Evolutionary conservation across 2,797 vertebrate genomes (phyloP).

Genomic region (Sylvia borin): DNA sequence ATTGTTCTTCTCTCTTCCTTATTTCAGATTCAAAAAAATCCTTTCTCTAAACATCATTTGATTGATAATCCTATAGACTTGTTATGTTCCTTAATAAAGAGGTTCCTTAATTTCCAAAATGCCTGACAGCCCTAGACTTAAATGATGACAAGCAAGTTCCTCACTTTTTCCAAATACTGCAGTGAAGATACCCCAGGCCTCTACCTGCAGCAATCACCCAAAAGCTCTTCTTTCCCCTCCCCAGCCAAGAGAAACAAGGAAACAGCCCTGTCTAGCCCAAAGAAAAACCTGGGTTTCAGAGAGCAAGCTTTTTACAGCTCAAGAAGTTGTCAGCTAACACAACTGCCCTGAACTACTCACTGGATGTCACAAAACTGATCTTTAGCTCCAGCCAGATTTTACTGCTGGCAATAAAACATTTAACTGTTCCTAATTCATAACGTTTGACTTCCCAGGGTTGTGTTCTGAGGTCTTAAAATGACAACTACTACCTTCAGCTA

Average conservation of each 20-base stretch:
- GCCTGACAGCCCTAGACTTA: background rate
- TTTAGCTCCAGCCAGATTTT: background rate
- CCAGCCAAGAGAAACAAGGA: background rate
- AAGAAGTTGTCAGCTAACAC: background rate
- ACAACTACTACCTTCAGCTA: background rate
- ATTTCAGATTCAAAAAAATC: background rate
- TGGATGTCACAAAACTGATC: background rate
- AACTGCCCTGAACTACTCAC: background rate
- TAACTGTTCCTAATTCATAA: background rate
- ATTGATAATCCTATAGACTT: background rate
- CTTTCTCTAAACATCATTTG: background rate
- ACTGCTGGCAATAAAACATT: slow-evolving; percentile 12
- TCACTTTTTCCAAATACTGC: background rate
- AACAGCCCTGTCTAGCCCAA: background rate
- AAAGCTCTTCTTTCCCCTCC: background rate
- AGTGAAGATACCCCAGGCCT: background rate
- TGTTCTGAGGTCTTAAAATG: background rate
- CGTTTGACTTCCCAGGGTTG: background rate
- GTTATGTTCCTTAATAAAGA: background rate
- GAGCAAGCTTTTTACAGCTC: background rate
- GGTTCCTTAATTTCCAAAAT: background rate
- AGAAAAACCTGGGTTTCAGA: background rate
- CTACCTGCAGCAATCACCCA: background rate
- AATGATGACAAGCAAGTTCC: background rate
- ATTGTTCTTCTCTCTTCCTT: background rate